Conservation (phyloP, 2,888 invertebrate species). For the Pollenia amentaria region DNA sequence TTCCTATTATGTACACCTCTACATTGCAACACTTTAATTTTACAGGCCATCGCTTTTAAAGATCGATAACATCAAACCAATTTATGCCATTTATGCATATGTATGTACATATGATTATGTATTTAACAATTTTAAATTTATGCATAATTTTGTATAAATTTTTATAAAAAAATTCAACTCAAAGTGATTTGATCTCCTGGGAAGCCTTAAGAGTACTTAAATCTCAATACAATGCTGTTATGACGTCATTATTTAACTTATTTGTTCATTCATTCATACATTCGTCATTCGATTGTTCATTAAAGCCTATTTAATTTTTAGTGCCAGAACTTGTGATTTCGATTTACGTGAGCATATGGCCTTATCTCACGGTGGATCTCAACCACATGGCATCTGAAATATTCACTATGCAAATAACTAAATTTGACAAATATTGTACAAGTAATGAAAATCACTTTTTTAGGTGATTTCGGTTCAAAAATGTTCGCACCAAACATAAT, state of each 20-base stretch:
- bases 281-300: conserved; percentile 2
- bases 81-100: not conserved
- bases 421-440: too few species aligned
- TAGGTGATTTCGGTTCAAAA: too few species aligned
- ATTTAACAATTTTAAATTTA: conserved; percentile 36
- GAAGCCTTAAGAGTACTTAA: conserved; percentile 48
- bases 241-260: conserved; percentile 54
- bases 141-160: conserved; percentile 16
- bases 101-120: not conserved
- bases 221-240: conserved; percentile 41
- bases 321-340: not conserved
- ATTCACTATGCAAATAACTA: too few species aligned
- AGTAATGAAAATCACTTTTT: too few species aligned
- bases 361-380: too few species aligned
- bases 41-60: conserved; percentile 58
- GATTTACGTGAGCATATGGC: too few species aligned
- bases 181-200: conserved; percentile 45
- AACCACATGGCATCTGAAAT: too few species aligned
- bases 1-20: conserved; percentile 15
- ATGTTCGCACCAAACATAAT: too few species aligned
- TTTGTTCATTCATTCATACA: conserved; percentile 43
- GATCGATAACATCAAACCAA: conserved; percentile 48
- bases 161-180: not conserved
- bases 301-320: conserved; percentile 25
- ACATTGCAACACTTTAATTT: conserved; percentile 43